Evolutionary conservation across 1,140 invertebrate species (phyloP).

Genomic region (Listronotus oregonensis): DNA sequence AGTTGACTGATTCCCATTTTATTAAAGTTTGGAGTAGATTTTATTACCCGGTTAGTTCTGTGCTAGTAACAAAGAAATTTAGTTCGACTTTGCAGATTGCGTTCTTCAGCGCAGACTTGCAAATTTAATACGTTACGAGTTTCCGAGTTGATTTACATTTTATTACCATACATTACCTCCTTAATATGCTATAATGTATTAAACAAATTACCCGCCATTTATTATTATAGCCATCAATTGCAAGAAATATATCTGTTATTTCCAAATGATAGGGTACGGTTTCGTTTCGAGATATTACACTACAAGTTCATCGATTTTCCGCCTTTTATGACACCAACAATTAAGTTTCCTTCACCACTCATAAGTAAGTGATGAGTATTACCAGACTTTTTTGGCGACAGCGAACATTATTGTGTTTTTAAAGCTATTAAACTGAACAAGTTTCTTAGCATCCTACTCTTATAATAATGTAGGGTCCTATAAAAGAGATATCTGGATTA

Average conservation of each 20-base stretch:
- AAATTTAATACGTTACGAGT: conserved; percentile 23
- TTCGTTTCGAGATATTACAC: too few species aligned
- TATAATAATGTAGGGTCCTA: too few species aligned
- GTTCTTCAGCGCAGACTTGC: conserved; percentile 7
- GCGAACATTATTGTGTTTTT: too few species aligned
- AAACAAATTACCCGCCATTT: conserved; percentile 20
- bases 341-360: too few species aligned
- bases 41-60: conserved; percentile 17
- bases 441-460: too few species aligned
- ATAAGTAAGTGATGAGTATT: too few species aligned
- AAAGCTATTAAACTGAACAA: too few species aligned
- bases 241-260: conserved; percentile 5
- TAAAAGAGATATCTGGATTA: too few species aligned
- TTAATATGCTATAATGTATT: conserved; percentile 20
- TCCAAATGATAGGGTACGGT: not conserved
- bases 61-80: conserved; percentile 20
- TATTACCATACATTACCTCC: conserved; percentile 22
- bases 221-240: conserved; percentile 18
- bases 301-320: too few species aligned
- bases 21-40: conserved; percentile 24
- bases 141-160: conserved; percentile 25
- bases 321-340: too few species aligned
- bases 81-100: conserved; percentile 19
- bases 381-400: too few species aligned
- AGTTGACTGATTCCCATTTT: conserved; percentile 25